Conservation (phyloP, 2,888 invertebrate species). For the Dynastes hyllus region DNA sequence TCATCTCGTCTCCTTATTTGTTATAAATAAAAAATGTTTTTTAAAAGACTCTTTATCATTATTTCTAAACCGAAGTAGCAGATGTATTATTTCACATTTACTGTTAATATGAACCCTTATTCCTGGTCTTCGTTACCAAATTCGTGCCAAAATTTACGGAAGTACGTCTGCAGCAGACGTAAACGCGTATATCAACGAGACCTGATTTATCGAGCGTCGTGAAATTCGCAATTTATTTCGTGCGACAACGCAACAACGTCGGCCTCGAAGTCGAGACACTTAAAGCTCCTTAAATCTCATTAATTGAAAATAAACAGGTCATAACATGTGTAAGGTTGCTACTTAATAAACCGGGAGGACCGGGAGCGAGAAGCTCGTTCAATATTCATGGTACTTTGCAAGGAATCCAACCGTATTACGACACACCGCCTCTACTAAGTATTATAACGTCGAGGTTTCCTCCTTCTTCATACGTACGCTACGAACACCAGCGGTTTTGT, state of each 20-base stretch:
- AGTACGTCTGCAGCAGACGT: no score
- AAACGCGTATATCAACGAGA: background rate
- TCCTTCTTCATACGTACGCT: background rate
- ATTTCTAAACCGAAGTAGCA: no score
- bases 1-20: no score
- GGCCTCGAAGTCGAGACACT: slow-evolving; percentile 10
- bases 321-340: slow-evolving; percentile 37
- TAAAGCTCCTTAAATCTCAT: slow-evolving; percentile 28
- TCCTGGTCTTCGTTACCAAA: no score
- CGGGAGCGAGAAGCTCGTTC: background rate
- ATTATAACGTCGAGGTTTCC: slow-evolving; percentile 7
- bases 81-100: no score
- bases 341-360: background rate
- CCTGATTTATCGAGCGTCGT: background rate
- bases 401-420: slow-evolving; percentile 9
- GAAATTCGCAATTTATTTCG: background rate
- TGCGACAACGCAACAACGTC: slow-evolving; percentile 6
- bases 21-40: no score
- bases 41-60: no score
- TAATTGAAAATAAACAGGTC: slow-evolving; percentile 44
- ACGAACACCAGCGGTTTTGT: background rate
- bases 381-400: slow-evolving; percentile 33
- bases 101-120: no score
- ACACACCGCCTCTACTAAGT: background rate
- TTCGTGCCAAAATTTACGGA: no score